phyloP scores from a whole-genome alignment of 2,888 invertebrate genomes.

The Macrosiphum euphorbiae region DNA sequence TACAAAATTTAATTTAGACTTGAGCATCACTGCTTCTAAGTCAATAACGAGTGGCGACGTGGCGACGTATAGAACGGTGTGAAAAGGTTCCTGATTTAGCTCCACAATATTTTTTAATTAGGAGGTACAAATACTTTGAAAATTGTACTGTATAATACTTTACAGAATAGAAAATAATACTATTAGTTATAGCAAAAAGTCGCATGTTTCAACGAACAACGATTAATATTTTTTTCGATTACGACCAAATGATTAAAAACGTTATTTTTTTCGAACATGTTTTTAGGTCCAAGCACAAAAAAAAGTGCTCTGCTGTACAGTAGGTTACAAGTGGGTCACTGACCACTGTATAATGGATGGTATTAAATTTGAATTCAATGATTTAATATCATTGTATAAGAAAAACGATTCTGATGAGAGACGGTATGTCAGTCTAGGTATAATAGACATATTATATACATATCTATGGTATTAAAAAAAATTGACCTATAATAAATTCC shows the following conservation, averaged over 20 bases:
- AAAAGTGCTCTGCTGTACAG: too few relatives aligned
- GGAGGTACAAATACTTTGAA: neutral
- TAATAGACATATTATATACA: too few relatives aligned
- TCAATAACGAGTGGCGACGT: neutral
- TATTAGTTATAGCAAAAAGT: neutral
- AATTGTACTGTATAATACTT: neutral
- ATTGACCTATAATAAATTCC: too few relatives aligned
- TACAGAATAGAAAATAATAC: too few relatives aligned
- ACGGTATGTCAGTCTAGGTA: too few relatives aligned
- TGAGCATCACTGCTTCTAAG: neutral
- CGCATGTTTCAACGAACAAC: neutral
- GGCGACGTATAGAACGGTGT: neutral
- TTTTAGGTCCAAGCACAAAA: neutral
- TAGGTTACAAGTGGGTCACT: too few relatives aligned
- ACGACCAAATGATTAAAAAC: neutral
- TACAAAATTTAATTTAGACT: neutral
- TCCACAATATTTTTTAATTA: too few relatives aligned
- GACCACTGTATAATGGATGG: too few relatives aligned
- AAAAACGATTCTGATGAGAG: too few relatives aligned
- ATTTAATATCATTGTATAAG: too few relatives aligned
- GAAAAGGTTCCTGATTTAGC: neutral
- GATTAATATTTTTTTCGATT: neutral
- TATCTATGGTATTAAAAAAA: too few relatives aligned
- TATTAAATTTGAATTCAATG: too few relatives aligned
- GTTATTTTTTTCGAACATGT: neutral